Conservation (phyloP, 2,113 vertebrate genomes). For the Hyla sarda region DNA sequence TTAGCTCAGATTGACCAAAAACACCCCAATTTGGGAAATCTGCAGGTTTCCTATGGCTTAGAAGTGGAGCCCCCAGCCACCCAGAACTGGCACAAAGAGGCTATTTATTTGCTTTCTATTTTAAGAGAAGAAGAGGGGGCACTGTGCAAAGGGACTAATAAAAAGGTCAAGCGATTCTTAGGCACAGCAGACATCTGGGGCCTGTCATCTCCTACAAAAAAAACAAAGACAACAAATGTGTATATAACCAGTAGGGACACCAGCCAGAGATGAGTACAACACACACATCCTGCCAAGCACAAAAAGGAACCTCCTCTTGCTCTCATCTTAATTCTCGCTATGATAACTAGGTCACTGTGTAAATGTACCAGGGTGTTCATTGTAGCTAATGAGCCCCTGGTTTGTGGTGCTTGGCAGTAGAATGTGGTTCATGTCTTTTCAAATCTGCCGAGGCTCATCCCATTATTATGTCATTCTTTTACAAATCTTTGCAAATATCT, state of each 20-base stretch:
- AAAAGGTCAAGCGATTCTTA: slow-evolving; percentile 29
- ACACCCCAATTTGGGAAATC: slow-evolving; percentile 42
- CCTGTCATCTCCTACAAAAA: slow-evolving; percentile 45
- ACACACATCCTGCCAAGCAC: slow-evolving; percentile 50
- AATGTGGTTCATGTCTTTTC: background rate
- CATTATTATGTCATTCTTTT: background rate
- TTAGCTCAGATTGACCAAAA: slow-evolving; percentile 37
- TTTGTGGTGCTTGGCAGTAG: background rate
- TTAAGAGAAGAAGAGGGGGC: slow-evolving; percentile 33
- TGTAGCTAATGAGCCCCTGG: slow-evolving; percentile 41
- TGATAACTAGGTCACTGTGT: slow-evolving; percentile 55
- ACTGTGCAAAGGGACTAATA: slow-evolving; percentile 24
- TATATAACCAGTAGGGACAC: slow-evolving; percentile 51
- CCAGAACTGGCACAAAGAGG: slow-evolving; percentile 41
- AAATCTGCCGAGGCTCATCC: background rate
- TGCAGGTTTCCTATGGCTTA: slow-evolving; percentile 17
- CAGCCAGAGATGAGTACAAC: slow-evolving; percentile 55
- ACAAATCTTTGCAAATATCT: background rate
- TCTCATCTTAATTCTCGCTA: slow-evolving; percentile 1
- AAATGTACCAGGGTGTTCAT: slow-evolving; percentile 33
- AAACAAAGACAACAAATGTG: slow-evolving; percentile 53
- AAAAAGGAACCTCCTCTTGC: slow-evolving; percentile 26
- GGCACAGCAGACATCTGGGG: slow-evolving; percentile 49
- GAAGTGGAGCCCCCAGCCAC: background rate
- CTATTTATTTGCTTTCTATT: slow-evolving; percentile 45